Evolutionary conservation across 1,140 invertebrate genomes (phyloP), one percentile per base, ranked within the genome.

Genomic region (Cataglyphis hispanica): DNA sequence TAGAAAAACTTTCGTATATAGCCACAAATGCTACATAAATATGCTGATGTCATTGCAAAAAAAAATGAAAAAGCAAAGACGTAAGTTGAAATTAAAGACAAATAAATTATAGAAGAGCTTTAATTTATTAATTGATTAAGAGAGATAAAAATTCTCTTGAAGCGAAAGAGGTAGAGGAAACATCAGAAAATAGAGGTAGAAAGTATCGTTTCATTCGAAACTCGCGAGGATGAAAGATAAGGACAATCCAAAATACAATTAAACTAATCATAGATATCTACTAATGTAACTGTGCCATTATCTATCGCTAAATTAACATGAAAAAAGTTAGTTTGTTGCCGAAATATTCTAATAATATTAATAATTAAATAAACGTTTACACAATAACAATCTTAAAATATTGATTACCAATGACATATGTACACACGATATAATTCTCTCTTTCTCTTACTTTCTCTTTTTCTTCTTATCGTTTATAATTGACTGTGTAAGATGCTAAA

Each of bases 401-500:
- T 19, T 2, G 46, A 81, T 75, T 50, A 70, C 86, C 72, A 61
- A 85, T 27, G 31, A 22, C 27, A 10, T 89, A 88, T 89, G 58
- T 89, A 88, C 63, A 89, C 60, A 40, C 11, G 13, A 11, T 22
- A 13, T 7, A 10, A 31, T 60, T 81, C 11, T 84, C 31, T 40
- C 61, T 76, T n/a, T 84, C 16, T 27, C 43, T 50, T 31, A 50
- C 63, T 40, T 27, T 13, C 40, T 53, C n/a, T 22, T 63, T 37
- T 10, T 6, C 19, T 16, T 80, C 64, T 85, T 88, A 91, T 91
- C 90, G 87, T 72, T 88, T 96, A 91, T 97, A 98, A 88, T 96
- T 96, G 63, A 97, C 96, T 25, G 96, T 95, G 92, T 97, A 98
- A 19, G 97, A 97, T 27, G 97, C 97, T 13, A 92, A 34, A 40